phyloP scores from a whole-genome alignment of 2,113 vertebrate species.

The Aviceda subcristata region DNA sequence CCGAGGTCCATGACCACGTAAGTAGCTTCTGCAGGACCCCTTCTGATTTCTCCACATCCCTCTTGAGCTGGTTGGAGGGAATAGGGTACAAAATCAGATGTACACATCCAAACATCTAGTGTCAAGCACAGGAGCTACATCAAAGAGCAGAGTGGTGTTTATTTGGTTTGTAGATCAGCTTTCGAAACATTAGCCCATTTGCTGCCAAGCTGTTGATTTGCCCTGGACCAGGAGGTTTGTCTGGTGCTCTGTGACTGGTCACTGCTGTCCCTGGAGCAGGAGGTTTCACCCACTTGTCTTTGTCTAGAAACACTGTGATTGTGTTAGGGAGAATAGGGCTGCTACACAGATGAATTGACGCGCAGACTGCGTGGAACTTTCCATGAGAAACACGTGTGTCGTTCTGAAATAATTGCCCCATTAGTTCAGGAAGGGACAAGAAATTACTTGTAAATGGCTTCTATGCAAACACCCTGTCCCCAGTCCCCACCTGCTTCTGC shows the following conservation, averaged over 20 bases:
- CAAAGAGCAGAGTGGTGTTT: not conserved
- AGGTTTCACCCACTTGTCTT: not conserved
- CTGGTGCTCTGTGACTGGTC: not conserved
- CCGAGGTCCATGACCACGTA: not conserved
- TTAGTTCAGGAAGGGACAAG: constrained; percentile 56
- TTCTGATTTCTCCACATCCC: not conserved
- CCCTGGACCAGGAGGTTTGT: not conserved
- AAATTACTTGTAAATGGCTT: not conserved
- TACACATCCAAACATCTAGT: fast-evolving
- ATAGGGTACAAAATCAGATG: not conserved
- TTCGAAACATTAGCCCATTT: fast-evolving
- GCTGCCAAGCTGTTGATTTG: not conserved
- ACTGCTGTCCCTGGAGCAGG: not conserved
- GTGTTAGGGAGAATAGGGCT: not conserved
- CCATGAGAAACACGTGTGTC: not conserved
- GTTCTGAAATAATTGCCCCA: constrained; percentile 1
- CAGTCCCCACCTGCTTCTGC: not conserved
- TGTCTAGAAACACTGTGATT: not conserved
- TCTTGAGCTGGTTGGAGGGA: not conserved
- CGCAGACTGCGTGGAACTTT: not conserved
- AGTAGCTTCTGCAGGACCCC: not conserved
- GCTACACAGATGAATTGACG: not conserved
- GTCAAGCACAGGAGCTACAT: not conserved
- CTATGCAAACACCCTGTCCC: not conserved
- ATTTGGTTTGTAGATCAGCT: not conserved